A percentile compares a stretch with the other conserved stretches of the same genome.
These are phyloP conservation scores for Nilaparvata lugens DNA, from an alignment of 1,140 invertebrate genomes.

Conservation along the genomic window DNA sequence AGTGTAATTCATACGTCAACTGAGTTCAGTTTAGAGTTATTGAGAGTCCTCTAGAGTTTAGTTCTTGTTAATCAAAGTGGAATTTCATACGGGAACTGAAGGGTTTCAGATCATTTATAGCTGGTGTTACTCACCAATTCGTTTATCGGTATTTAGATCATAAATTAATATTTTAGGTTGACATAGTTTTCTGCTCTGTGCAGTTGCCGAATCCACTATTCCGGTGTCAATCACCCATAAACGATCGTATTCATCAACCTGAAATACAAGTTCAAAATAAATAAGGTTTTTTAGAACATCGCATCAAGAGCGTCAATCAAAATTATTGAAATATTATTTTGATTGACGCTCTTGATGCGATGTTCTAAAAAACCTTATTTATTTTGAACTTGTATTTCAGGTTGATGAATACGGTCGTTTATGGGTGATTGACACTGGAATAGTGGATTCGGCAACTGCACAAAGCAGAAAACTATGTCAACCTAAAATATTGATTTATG, in stretches of 20 bases:
- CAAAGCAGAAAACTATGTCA: constrained; percentile 40
- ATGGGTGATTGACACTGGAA: constrained; percentile 57
- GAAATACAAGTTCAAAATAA: too few relatives aligned
- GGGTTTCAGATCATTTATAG: too few relatives aligned
- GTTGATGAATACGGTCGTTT: constrained; percentile 51
- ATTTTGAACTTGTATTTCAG: constrained; percentile 39
- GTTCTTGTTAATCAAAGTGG: too few relatives aligned
- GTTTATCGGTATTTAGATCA: constrained; percentile 38
- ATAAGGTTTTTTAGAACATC: too few relatives aligned
- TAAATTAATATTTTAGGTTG: constrained; percentile 51
- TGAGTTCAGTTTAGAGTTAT: too few relatives aligned
- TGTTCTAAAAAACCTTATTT: too few relatives aligned
- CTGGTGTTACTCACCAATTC: constrained; percentile 21
- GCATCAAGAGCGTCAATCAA: too few relatives aligned
- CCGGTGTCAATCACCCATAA: constrained; percentile 59
- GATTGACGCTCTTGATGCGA: too few relatives aligned
- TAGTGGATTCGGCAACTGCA: constrained; percentile 29
- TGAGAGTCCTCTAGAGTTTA: too few relatives aligned
- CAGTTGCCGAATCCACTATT: constrained; percentile 31
- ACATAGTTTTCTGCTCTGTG: constrained; percentile 38
- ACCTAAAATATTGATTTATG: constrained; percentile 51
- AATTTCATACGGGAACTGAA: too few relatives aligned
- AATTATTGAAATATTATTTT: too few relatives aligned
- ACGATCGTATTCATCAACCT: constrained; percentile 52
- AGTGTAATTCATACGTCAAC: too few relatives aligned